phyloP scores from a whole-genome alignment of 2,888 invertebrate species.

The Andricus curvator region DNA sequence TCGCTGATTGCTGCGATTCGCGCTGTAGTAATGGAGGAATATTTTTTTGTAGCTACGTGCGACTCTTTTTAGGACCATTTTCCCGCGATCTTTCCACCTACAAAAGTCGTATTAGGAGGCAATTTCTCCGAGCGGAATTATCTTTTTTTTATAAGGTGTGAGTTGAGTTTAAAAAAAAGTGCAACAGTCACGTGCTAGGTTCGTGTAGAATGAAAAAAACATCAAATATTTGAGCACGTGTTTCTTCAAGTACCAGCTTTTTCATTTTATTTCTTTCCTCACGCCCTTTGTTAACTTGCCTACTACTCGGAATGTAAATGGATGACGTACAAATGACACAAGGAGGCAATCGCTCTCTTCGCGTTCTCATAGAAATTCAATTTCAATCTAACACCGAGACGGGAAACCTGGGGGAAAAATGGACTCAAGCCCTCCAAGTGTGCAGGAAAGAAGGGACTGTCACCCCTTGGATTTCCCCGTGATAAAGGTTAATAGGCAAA shows the following conservation, averaged over 20 bases:
- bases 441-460: constrained; percentile 32
- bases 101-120: constrained; percentile 23
- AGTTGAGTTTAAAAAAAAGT: no score
- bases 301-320: constrained; percentile 25
- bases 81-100: constrained; percentile 16
- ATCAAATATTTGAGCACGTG: constrained; percentile 33
- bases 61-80: constrained; percentile 20
- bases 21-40: constrained; percentile 23
- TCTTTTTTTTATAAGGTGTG: neutral
- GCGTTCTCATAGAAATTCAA: constrained; percentile 38
- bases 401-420: constrained; percentile 7
- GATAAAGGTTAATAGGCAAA: constrained; percentile 40
- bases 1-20: constrained; percentile 37
- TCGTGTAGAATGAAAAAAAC: neutral
- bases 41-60: constrained; percentile 26
- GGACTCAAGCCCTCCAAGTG: constrained; percentile 29
- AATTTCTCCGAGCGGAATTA: neutral
- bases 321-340: constrained; percentile 39
- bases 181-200: no score
- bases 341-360: constrained; percentile 39
- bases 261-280: constrained; percentile 26
- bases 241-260: constrained; percentile 30
- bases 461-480: constrained; percentile 31
- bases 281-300: constrained; percentile 28
- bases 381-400: constrained; percentile 9